Conservation (phyloP, 35 echinoderm and acorn worm genomes). For the Chiridota heheva region DNA sequence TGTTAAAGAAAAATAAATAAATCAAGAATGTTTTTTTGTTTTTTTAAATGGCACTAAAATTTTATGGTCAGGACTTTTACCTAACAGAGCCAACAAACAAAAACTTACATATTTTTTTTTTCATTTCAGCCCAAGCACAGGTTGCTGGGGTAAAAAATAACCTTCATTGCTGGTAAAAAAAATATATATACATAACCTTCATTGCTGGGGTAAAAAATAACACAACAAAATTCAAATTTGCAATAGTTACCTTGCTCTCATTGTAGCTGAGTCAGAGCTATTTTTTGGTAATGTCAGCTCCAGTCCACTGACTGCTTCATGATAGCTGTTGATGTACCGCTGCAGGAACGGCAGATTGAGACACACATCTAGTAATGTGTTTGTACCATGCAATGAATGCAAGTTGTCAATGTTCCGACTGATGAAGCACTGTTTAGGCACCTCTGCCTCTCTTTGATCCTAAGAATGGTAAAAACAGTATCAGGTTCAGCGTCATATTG, state of each 20-base stretch:
- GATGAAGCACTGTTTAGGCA: slow-evolving; percentile 64
- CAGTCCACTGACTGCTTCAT: slow-evolving; percentile 75
- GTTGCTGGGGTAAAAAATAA: no score
- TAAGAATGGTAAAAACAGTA: neutral
- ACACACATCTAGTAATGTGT: slow-evolving; percentile 88
- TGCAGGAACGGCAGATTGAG: slow-evolving; percentile 92
- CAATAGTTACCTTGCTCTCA: slow-evolving; percentile 87
- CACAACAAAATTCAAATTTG: no score
- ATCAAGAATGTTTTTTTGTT: no score
- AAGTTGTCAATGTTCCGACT: slow-evolving; percentile 93
- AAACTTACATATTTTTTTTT: no score
- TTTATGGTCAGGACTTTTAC: no score
- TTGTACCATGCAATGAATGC: slow-evolving; percentile 75
- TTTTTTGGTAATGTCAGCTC: slow-evolving; percentile 70
- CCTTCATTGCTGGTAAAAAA: no score
- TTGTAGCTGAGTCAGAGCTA: slow-evolving; percentile 64
- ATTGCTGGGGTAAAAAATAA: no score
- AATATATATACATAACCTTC: no score
- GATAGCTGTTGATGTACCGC: slow-evolving; percentile 91
- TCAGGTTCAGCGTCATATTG: neutral
- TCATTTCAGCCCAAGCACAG: no score
- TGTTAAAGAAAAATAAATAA: no score
- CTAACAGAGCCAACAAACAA: no score
- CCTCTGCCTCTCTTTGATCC: slow-evolving; percentile 37
- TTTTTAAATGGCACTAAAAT: no score